phyloP scores from a whole-genome alignment of 2,888 invertebrate genomes.

The Patella depressa region DNA sequence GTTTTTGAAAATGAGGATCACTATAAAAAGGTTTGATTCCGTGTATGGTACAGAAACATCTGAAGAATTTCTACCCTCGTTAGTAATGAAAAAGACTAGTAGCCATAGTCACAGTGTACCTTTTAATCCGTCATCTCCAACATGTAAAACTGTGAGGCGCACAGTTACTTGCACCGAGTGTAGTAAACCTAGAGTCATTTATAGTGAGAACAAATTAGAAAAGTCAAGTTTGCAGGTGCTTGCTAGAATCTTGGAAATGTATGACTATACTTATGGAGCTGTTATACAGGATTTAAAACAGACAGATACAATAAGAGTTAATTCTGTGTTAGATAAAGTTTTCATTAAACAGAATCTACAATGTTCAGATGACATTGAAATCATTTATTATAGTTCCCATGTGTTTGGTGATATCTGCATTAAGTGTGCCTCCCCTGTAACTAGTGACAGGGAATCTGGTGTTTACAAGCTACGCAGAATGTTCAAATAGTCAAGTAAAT shows the following conservation, averaged over 20 bases:
- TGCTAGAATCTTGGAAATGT: neutral
- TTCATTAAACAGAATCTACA: neutral
- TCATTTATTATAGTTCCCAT: neutral
- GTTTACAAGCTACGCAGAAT: too few relatives aligned
- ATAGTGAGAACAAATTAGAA: neutral
- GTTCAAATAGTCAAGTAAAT: too few relatives aligned
- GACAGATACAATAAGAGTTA: neutral
- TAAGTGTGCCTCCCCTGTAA: neutral
- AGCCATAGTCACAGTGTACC: neutral
- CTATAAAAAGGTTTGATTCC: neutral
- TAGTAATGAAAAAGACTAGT: too few relatives aligned
- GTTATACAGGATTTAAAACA: neutral
- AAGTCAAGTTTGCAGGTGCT: neutral
- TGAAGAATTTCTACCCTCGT: neutral
- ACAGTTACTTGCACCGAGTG: too few relatives aligned
- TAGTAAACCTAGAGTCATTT: conserved; percentile 3
- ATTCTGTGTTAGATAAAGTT: neutral
- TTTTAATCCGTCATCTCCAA: neutral
- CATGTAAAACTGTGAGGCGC: neutral
- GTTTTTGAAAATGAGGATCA: neutral
- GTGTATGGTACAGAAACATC: neutral
- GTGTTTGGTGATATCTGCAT: neutral
- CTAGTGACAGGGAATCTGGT: neutral
- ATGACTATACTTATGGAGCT: conserved; percentile 6
- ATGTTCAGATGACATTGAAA: conserved; percentile 2